Base-by-base conservation (phyloP, 2,888 invertebrate genomes). In the Ethmia dodecea region DNA sequence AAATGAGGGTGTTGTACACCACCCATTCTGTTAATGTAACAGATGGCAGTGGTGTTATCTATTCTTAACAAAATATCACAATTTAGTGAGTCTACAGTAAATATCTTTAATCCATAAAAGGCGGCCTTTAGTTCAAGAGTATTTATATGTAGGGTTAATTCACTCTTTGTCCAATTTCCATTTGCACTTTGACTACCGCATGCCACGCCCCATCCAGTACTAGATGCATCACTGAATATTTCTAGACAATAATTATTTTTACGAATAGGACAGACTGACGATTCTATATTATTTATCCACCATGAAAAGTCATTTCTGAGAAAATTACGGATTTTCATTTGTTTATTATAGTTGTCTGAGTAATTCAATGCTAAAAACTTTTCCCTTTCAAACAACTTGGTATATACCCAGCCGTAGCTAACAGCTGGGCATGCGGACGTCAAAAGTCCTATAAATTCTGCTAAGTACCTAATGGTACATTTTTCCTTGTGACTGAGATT, bases 11-110 rank as follows among this genome's bases (percentile, higher is more conserved):
- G 31, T 22, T 36, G 35, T 14, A 42, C 28, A n/a, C 42, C 32
- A 16, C 38, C 38, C 38, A 42, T 42, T 8, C 38, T 22, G 22
- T 42, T 42, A 12, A 42, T 36, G 11, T 33, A 42, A 2, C 28
- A 30, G 3, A 42, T 34, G 6, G 39, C 35, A 10, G 42, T 42
- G 1, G 34, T 31, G 15, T 42, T 42, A 27, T 42, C 42, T 13
- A 38, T 28, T 13, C 38, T 9, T 31, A 38, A 15, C 2, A 42
- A 13, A 6, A 42, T 18, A 12, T 39, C 10, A 15, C 31, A 31
- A 30, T 36, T 25, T 6, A 10, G 2, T 6, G 35, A 16, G 13
- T 24, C n/a, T n/a, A 26, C 14, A 8, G 39, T 37, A 14, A 37
- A 42, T 8, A 16, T 27, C 22, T 37, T 37, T 9, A 37, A 15